A percentile compares a stretch with the other conserved stretches of the same genome.
Evolutionary conservation across 1,140 invertebrate genomes (phyloP).

Genomic region (Hetaerina americana): DNA sequence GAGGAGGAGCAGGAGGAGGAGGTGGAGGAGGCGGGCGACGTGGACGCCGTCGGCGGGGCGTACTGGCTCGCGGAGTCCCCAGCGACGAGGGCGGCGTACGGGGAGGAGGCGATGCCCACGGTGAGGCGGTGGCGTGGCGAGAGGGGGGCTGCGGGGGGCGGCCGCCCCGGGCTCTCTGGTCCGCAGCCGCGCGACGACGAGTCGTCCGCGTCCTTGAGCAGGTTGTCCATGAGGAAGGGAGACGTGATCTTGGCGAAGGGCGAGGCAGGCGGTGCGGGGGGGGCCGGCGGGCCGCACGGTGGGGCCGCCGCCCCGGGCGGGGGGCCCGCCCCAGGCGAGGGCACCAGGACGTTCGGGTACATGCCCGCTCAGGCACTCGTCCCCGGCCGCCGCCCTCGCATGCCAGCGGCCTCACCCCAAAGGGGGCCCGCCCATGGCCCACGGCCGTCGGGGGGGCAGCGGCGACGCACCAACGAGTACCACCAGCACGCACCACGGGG

Average conservation of each 20-base stretch:
- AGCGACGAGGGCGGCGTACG: constrained; percentile 28
- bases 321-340: neutral
- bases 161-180: no score
- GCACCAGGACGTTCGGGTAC: neutral
- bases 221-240: constrained; percentile 39
- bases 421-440: no score
- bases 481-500: no score
- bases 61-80: constrained; percentile 23
- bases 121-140: constrained; percentile 22
- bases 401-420: no score
- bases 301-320: neutral
- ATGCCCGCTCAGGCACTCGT: no score
- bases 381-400: no score
- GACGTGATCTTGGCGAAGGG: constrained; percentile 23
- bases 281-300: neutral
- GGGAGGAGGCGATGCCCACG: constrained; percentile 29
- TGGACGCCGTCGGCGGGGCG: constrained; percentile 10
- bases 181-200: constrained; percentile 20
- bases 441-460: no score
- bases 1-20: constrained; percentile 1
- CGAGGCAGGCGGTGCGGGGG: neutral
- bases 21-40: constrained; percentile 10
- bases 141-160: neutral
- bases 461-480: no score
- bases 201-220: constrained; percentile 29